phyloP scores from a whole-genome alignment of 64 coral and sea anemone species.

The Stichodactyla helianthus region DNA sequence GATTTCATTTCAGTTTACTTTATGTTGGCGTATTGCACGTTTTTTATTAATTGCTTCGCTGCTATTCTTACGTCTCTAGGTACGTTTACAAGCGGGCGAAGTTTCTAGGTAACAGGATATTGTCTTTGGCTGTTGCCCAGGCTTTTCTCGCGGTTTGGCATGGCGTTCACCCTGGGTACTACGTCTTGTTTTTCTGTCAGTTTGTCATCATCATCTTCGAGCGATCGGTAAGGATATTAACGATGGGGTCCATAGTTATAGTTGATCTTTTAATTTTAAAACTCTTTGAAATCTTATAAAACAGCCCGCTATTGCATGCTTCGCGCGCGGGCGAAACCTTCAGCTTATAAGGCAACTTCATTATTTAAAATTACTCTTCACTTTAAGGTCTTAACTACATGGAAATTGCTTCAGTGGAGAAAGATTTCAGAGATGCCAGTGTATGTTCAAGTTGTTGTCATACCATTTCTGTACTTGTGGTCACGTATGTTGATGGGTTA shows the following conservation, averaged over 20 bases:
- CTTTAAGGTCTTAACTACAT: not conserved
- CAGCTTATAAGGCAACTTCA: too few species aligned
- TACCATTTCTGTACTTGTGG: not conserved
- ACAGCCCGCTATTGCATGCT: too few species aligned
- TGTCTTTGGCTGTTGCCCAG: slow-evolving; percentile 4
- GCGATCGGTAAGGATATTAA: slow-evolving; percentile 13
- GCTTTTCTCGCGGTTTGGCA: slow-evolving; percentile 21
- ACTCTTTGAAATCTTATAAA: too few species aligned
- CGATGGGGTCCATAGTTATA: too few species aligned
- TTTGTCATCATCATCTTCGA: slow-evolving; percentile 3
- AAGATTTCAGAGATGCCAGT: slow-evolving; percentile 9
- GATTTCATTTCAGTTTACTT: too few species aligned
- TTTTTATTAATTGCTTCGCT: not conserved
- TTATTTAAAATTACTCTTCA: not conserved
- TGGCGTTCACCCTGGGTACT: slow-evolving; percentile 15
- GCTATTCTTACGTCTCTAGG: not conserved
- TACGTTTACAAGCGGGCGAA: slow-evolving; percentile 23
- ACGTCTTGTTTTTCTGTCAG: slow-evolving; percentile 19
- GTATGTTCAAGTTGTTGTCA: not conserved
- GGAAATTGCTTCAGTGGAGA: not conserved
- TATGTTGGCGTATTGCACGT: too few species aligned
- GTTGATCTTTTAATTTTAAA: too few species aligned
- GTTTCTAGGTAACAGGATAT: slow-evolving; percentile 16
- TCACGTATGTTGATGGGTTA: not conserved
- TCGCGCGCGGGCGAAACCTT: too few species aligned